Conservation (phyloP, 2,888 invertebrate species). For the Polyommatus icarus region DNA sequence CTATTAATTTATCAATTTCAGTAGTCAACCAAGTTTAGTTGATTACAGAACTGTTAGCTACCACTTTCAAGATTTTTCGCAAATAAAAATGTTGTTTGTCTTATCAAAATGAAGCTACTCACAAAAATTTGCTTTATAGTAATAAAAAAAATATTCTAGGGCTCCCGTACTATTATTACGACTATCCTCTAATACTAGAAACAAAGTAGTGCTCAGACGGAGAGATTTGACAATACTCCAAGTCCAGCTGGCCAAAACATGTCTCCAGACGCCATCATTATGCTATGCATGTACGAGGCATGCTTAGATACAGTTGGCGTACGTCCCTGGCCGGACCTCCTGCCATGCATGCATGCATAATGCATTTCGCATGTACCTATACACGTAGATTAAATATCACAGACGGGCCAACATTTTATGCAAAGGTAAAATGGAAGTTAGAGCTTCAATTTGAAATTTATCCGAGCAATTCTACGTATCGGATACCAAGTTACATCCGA, state of each 20-base stretch:
- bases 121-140: too few species aligned
- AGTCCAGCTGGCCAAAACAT: slow-evolving; percentile 1
- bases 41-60: too few species aligned
- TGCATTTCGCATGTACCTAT: slow-evolving; percentile 3
- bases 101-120: too few species aligned
- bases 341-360: slow-evolving; percentile 8
- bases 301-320: slow-evolving; percentile 24
- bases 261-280: slow-evolving; percentile 12
- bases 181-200: not conserved
- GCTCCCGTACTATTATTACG: not conserved
- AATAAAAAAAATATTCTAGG: too few species aligned
- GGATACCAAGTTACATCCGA: slow-evolving; percentile 5
- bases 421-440: slow-evolving; percentile 16
- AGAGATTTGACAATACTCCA: not conserved
- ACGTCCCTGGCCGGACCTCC: slow-evolving; percentile 15
- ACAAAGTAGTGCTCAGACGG: not conserved
- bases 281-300: slow-evolving; percentile 14
- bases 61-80: too few species aligned
- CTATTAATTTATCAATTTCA: too few species aligned
- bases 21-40: too few species aligned
- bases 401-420: slow-evolving; percentile 8
- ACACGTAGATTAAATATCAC: not conserved
- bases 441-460: slow-evolving; percentile 14
- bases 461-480: not conserved
- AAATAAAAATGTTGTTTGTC: too few species aligned